phyloP scores from a whole-genome alignment of 2,888 invertebrate species.

The Parnassius mnemosyne region DNA sequence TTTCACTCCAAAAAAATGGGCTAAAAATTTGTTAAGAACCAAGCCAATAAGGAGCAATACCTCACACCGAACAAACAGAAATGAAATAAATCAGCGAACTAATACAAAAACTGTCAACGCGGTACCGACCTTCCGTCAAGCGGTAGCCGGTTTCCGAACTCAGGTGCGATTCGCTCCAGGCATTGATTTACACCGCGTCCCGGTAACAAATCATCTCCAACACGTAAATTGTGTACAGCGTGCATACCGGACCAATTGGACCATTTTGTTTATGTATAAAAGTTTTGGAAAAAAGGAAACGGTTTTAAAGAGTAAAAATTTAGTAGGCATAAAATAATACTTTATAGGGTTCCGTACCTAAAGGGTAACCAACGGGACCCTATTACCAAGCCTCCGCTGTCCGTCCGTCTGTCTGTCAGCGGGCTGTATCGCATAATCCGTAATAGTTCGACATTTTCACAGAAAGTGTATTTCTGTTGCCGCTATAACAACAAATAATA shows the following conservation, averaged over 20 bases:
- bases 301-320: too few species aligned
- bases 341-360: too few species aligned
- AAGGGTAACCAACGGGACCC: too few species aligned
- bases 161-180: conserved; percentile 10
- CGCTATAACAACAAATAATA: too few species aligned
- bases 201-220: conserved; percentile 14
- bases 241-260: conserved; percentile 14
- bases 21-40: conserved; percentile 10
- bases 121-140: conserved; percentile 11
- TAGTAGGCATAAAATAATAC: too few species aligned
- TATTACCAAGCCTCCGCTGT: too few species aligned
- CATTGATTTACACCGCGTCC: conserved; percentile 18
- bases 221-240: conserved; percentile 12
- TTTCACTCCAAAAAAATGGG: too few species aligned
- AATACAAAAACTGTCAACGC: conserved; percentile 36
- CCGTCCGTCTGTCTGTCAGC: too few species aligned
- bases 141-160: neutral
- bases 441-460: too few species aligned
- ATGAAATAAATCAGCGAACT: conserved; percentile 33
- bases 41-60: neutral
- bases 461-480: too few species aligned
- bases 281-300: too few species aligned
- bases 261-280: conserved; percentile 8
- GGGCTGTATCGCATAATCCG: too few species aligned
- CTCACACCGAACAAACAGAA: conserved; percentile 7